Conservation (phyloP, 2,888 invertebrate species). For the Cosmia pyralina region DNA sequence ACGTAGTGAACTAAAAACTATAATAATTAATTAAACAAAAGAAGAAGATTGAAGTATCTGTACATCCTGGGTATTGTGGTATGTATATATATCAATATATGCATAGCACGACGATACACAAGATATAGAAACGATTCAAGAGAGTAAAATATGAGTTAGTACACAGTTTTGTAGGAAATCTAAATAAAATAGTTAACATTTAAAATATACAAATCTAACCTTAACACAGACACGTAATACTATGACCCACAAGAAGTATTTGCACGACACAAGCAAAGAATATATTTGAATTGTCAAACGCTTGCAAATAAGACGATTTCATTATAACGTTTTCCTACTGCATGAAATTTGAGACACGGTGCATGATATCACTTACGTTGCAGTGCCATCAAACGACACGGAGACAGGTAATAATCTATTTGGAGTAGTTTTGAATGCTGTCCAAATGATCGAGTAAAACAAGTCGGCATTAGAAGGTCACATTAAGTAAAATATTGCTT, state of each 20-base stretch:
- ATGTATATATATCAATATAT: no score
- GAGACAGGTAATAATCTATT: conserved; percentile 43
- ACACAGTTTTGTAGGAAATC: neutral
- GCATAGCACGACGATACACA: no score
- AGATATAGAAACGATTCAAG: no score
- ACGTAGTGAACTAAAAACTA: neutral
- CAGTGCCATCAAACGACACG: conserved; percentile 32
- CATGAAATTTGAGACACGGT: conserved; percentile 54
- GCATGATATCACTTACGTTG: conserved; percentile 48
- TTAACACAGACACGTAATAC: conserved; percentile 16
- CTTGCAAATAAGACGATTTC: conserved; percentile 62
- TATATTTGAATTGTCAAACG: conserved; percentile 69
- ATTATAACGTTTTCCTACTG: conserved; percentile 57
- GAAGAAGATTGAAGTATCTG: neutral
- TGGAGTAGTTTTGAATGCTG: conserved; percentile 40
- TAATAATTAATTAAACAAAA: neutral
- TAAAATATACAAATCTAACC: conserved; percentile 3
- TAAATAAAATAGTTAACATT: conserved; percentile 16
- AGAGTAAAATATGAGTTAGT: neutral
- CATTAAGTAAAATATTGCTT: conserved; percentile 55
- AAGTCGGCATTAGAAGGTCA: conserved; percentile 60
- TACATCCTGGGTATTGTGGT: no score
- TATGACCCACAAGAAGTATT: conserved; percentile 39
- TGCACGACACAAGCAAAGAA: conserved; percentile 57
- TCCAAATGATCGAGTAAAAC: conserved; percentile 42